Evolutionary conservation across 1,140 invertebrate genomes (phyloP).

Genomic region (Danaus melanippus): DNA sequence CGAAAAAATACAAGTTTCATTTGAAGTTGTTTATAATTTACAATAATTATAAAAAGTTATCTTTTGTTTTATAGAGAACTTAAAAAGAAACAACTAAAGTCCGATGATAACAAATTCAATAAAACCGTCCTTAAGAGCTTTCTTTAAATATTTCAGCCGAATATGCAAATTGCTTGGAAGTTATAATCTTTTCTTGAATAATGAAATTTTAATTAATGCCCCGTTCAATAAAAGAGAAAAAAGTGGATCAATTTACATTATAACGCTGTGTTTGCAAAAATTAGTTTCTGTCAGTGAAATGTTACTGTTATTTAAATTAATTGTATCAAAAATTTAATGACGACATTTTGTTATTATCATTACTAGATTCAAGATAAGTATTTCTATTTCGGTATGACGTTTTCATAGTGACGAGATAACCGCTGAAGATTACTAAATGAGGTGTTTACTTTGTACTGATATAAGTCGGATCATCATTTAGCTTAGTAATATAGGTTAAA

Average conservation of each 20-base stretch:
- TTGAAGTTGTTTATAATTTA: no score
- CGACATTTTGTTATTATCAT: no score
- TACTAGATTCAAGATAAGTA: no score
- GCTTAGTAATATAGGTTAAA: no score
- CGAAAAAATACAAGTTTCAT: no score
- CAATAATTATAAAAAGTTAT: not conserved
- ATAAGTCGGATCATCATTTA: no score
- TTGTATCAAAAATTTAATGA: no score
- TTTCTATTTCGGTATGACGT: no score
- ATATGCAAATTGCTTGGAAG: conserved; percentile 59
- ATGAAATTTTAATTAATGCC: conserved; percentile 61
- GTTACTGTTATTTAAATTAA: not conserved
- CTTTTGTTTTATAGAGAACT: not conserved
- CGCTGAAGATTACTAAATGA: no score
- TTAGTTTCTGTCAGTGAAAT: conserved; percentile 16
- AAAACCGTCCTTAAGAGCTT: conserved; percentile 40
- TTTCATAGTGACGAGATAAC: no score
- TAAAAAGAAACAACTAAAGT: conserved; percentile 4
- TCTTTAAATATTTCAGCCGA: conserved; percentile 51
- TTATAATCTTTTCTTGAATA: conserved; percentile 60
- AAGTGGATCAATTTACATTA: conserved; percentile 18
- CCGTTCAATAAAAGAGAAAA: conserved; percentile 37
- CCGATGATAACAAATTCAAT: conserved; percentile 50
- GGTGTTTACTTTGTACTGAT: no score
- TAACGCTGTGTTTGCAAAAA: conserved; percentile 24